phyloP scores from a whole-genome alignment of 2,113 vertebrate genomes.

The Burhinus bistriatus region DNA sequence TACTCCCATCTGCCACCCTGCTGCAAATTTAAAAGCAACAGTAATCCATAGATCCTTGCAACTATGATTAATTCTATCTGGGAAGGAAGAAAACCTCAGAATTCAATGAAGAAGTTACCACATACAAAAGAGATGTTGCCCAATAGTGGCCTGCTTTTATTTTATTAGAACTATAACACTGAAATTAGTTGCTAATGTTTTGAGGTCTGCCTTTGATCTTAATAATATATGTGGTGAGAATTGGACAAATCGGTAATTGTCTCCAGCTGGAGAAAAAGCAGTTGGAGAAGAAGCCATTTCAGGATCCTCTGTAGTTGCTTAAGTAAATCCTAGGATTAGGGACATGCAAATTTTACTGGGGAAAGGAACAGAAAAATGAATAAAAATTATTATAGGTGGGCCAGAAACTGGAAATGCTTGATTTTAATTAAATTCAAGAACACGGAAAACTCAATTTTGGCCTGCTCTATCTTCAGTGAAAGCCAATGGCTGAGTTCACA shows the following conservation, averaged over 20 bases:
- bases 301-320: conserved; percentile 37
- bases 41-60: conserved; percentile 36
- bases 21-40: conserved; percentile 31
- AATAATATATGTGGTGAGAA: conserved; percentile 48
- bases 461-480: not conserved
- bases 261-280: conserved; percentile 46
- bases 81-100: conserved; percentile 37
- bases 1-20: conserved; percentile 26
- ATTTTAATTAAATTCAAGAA: not conserved
- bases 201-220: conserved; percentile 58
- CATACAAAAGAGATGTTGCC: conserved; percentile 56
- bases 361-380: not conserved
- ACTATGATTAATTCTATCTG: conserved; percentile 54
- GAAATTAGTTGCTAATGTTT: conserved; percentile 58
- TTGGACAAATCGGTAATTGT: conserved; percentile 41
- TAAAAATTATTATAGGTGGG: not conserved
- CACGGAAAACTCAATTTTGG: not conserved
- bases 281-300: conserved; percentile 35
- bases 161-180: conserved; percentile 59
- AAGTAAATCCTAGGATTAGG: conserved; percentile 37
- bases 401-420: not conserved
- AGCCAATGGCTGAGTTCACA: not conserved
- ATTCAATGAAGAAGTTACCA: conserved; percentile 52
- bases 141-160: not conserved
- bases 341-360: not conserved